These are phyloP conservation scores for Coleophora deauratella DNA, from an alignment of 2,888 invertebrate genomes.

Conservation along the genomic window DNA sequence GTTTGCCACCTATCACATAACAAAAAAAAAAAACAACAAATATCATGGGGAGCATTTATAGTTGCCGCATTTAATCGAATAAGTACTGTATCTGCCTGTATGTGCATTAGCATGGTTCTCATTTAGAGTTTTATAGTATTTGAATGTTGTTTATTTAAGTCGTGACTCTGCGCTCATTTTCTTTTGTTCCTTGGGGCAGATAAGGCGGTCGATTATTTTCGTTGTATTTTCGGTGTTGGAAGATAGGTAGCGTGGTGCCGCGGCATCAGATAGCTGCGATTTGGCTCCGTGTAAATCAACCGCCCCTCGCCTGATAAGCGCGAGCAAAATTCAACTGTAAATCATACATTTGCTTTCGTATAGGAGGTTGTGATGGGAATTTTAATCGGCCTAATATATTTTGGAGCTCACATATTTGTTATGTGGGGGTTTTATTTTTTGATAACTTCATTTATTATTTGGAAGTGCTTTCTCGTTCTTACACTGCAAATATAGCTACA, in stretches of 20 bases:
- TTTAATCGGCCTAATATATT: constrained; percentile 28
- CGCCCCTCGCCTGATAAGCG: constrained; percentile 57
- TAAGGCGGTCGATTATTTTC: constrained; percentile 39
- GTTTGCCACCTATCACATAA: too few species aligned
- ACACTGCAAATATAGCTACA: too few species aligned
- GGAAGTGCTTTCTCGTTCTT: too few species aligned
- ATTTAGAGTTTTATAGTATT: too few species aligned
- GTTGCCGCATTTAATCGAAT: too few species aligned
- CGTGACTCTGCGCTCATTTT: constrained; percentile 23
- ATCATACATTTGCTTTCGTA: constrained; percentile 63
- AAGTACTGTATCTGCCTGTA: too few species aligned
- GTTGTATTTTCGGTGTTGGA: constrained; percentile 29
- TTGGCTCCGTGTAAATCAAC: constrained; percentile 58
- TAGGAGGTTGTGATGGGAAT: constrained; percentile 36
- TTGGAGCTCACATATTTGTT: constrained; percentile 11
- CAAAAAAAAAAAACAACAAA: too few species aligned
- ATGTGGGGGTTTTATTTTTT: constrained; percentile 4
- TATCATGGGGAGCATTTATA: too few species aligned
- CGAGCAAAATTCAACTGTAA: constrained; percentile 50
- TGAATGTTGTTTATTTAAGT: constrained; percentile 18
- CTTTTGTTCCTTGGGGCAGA: constrained; percentile 34
- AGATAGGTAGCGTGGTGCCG: constrained; percentile 24
- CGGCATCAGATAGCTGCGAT: constrained; percentile 22
- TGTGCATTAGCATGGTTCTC: too few species aligned
- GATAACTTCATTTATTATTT: too few species aligned